A percentile compares a stretch with the other conserved stretches of the same genome.
Evolutionary conservation across 2,888 invertebrate species (phyloP).

Genomic region (Hermodice carunculata): DNA sequence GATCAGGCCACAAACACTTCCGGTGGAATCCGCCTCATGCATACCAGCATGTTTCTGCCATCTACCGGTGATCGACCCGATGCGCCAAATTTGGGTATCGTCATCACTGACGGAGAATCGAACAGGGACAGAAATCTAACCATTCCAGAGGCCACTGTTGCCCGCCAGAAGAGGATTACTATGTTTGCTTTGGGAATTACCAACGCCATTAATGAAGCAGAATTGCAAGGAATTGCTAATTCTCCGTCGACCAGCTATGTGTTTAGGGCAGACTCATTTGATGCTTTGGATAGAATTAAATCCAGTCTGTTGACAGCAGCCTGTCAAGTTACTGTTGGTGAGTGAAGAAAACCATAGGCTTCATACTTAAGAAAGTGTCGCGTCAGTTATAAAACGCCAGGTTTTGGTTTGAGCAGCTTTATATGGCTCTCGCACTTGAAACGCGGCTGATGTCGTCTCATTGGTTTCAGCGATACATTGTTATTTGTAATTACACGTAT

Average conservation of each 20-base stretch:
- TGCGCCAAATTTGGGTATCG: slow-evolving; percentile 7
- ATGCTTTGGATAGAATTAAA: not conserved
- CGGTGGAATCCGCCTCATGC: slow-evolving; percentile 11
- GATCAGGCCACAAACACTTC: slow-evolving; percentile 36
- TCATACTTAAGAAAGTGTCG: too few relatives aligned
- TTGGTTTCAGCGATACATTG: too few relatives aligned
- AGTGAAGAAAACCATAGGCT: too few relatives aligned
- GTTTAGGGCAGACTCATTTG: not conserved
- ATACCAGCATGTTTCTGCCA: not conserved
- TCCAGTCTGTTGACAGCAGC: not conserved
- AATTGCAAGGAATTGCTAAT: slow-evolving; percentile 3
- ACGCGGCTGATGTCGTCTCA: too few relatives aligned
- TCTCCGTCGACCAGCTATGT: not conserved
- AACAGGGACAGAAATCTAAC: slow-evolving; percentile 1
- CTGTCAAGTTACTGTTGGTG: slow-evolving; percentile 1
- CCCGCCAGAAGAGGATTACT: not conserved
- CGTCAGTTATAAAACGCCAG: too few relatives aligned
- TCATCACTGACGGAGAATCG: slow-evolving; percentile 21
- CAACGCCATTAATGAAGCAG: slow-evolving; percentile 1
- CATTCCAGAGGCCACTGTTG: slow-evolving; percentile 3
- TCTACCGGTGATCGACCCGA: slow-evolving; percentile 12
- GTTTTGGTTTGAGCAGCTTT: too few relatives aligned
- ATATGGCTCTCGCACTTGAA: too few relatives aligned
- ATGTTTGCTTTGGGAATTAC: slow-evolving; percentile 17
- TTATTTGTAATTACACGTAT: too few relatives aligned